Evolutionary conservation across 2,113 vertebrate genomes (phyloP).

Genomic region (human): DNA sequence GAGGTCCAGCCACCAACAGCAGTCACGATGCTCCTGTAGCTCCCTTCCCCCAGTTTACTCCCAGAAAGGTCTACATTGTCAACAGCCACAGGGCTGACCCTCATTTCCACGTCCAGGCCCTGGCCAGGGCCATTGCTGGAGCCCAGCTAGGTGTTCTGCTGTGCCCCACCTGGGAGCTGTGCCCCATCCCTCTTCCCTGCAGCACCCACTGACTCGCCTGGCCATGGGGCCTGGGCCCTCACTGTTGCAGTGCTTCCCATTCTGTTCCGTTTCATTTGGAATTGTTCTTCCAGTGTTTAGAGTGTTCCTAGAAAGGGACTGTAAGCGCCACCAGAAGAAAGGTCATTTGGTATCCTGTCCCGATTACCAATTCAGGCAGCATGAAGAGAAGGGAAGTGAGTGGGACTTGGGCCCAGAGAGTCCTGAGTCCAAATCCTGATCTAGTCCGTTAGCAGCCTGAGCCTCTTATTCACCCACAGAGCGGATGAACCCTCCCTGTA

Average conservation of each 20-base stretch:
- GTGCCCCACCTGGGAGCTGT: fast-evolving
- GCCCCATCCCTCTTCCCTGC: fast-evolving
- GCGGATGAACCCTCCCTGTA: fast-evolving
- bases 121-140: background rate
- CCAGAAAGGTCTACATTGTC: background rate
- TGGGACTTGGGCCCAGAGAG: background rate
- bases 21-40: fast-evolving
- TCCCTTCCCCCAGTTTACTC: background rate
- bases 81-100: fast-evolving
- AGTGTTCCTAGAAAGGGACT: background rate
- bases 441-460: background rate
- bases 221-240: fast-evolving
- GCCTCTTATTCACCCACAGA: background rate
- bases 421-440: background rate
- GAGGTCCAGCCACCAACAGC: background rate
- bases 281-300: background rate
- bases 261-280: background rate
- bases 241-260: fast-evolving
- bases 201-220: background rate
- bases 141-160: background rate
- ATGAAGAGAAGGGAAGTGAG: background rate
- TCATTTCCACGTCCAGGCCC: background rate
- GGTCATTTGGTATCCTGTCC: background rate
- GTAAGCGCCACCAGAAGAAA: background rate
- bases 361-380: fast-evolving